Conservation (phyloP, 2,797 vertebrate species). For the Percopsis omiscomaycus region DNA sequence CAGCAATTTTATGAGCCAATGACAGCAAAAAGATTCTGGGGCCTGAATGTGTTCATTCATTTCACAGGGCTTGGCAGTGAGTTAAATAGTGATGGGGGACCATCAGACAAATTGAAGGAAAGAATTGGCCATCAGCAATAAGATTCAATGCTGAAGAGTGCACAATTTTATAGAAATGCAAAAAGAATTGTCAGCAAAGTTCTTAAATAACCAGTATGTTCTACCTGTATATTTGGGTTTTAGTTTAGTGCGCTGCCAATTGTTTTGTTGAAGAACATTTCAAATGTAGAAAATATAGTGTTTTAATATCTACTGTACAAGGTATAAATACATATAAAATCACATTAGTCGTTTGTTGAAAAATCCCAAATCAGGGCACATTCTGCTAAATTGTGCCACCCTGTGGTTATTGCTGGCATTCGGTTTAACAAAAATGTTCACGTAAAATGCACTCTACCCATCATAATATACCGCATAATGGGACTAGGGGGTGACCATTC, state of each 20-base stretch:
- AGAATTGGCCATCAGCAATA: constrained; percentile 12
- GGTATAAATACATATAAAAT: too few species aligned
- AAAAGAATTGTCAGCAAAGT: constrained; percentile 1
- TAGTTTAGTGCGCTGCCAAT: too few species aligned
- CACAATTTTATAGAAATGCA: not conserved
- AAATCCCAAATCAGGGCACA: constrained; percentile 32
- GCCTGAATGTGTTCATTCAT: constrained; percentile 74
- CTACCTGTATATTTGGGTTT: too few species aligned
- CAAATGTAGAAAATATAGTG: not conserved
- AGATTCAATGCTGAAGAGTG: not conserved
- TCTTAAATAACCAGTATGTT: not conserved
- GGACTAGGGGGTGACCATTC: constrained; percentile 9
- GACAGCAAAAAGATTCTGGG: constrained; percentile 75
- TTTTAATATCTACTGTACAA: not conserved
- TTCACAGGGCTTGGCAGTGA: constrained; percentile 69
- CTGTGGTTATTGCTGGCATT: constrained; percentile 48
- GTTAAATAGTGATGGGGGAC: constrained; percentile 55
- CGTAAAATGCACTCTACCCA: constrained; percentile 6
- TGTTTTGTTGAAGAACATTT: too few species aligned
- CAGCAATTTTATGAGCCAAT: constrained; percentile 79
- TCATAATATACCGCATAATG: not conserved
- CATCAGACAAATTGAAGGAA: constrained; percentile 47
- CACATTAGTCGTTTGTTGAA: too few species aligned
- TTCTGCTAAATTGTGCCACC: constrained; percentile 61
- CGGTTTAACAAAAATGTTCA: constrained; percentile 4